Base-by-base conservation (phyloP, 1,140 invertebrate species). In the Penaeus chinensis region DNA sequence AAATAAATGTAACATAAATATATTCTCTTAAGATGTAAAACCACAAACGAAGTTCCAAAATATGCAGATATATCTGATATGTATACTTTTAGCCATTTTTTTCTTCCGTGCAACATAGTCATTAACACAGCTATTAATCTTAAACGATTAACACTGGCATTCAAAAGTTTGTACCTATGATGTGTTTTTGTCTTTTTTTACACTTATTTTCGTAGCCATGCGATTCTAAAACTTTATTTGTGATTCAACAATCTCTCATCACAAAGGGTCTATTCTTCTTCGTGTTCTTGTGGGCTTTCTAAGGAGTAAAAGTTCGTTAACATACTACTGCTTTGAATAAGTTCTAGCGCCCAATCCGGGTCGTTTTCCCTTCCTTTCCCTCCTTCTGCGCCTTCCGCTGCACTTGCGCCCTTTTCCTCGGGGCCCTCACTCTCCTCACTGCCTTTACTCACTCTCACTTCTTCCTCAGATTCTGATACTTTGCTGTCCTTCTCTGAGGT, bases 271-370 rank as follows among this genome's bases (percentile, higher is more conserved):
- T 42, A 66, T 47, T 69, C 61, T 16, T 63, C 37, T 20, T 19
- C 65, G n/a, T 82, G n/a, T 65, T 65, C 32, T 69, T 82, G 42
- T 20, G 54, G 27, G 16, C 66, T 62, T 71, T 85, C 61, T 22
- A 87, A 60, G 65, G 85, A 82, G 37, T 87, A 87, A 74, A 87
- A 87, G 79, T 87, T 80, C 0, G 85, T 82, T 37, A 87, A 62
- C 19, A 87, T 87, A 54, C 79, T 76, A 37, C 85, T 87, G 60
- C 85, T 87, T 20, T 71, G 82, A 69, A 87, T 87, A 0, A 87
- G 66, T 22, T 87, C 85, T 24, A 76, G 24, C 22, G 85, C 85
- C 85, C 85, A 87, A 69, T 87, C 84, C 32, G 78, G 76, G 27
- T 85, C 85, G 1, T 47, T 13, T 24, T 54, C 16, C 10, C 16